Base-by-base conservation (phyloP, 2,797 vertebrate species). In the Sebastes hopkinsi region DNA sequence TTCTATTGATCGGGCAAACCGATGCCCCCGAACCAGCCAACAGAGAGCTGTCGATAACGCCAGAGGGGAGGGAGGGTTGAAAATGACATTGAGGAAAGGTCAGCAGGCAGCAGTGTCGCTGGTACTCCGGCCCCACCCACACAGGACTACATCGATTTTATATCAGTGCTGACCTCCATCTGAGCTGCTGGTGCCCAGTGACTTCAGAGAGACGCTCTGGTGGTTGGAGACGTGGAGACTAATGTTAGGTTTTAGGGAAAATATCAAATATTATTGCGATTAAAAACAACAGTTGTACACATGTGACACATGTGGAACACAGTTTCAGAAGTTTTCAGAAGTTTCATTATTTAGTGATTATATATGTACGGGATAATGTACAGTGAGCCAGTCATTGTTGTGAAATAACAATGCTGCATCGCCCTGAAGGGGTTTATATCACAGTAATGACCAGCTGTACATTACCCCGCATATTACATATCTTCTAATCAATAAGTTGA, bases 21-120 rank as follows among this genome's bases (percentile, higher is more conserved):
- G 70, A 58, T 80, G 83, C 77, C 79, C 79, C 80, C 60, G 59
- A 84, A 85, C 71, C 74, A 58, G 74, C 70, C 50, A 13, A 42
- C 42, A 55, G 85, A 64, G 87, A 68, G 59, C 34, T 14, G 69
- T 90, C 84, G 64, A 84, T 87, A 79, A 60, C 2, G 14, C 67
- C 60, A 20, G 29, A 8, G 83, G 75, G 76, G 22, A n/a, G 52
- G 67, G 66, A 38, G 54, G 18, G 55, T 6, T 52, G 71, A 32
- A 38, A 69, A 30, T 88, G 89, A 93, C 91, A 85, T 88, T 91
- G 84, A 84, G 80, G 67, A 84, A 87, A 90, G 89, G 86, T 90
- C 89, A 82, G 25, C 65, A 30, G 68, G 71, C 36, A 59, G 38
- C 66, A 18, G 76, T 20, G 34, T 75, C 83, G 75, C 80, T 30